Percentiles rank a stretch among this genome's conserved stretches.
phyloP scores from a whole-genome alignment of 1,140 invertebrate species.

The Drosophila mojavensis region DNA sequence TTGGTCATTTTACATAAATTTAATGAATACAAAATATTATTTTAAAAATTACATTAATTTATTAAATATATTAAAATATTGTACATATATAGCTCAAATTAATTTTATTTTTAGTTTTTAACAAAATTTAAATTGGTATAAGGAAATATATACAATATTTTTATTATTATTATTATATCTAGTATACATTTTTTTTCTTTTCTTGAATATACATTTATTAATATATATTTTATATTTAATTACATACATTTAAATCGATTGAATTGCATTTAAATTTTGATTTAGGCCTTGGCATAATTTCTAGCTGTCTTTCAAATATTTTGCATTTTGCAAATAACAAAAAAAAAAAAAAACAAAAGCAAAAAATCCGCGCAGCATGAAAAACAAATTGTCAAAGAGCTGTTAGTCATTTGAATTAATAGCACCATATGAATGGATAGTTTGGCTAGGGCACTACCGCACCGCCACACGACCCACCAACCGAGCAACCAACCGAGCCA shows the following conservation, averaged over 20 bases:
- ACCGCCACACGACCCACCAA: neutral
- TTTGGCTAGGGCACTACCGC: conserved; percentile 11
- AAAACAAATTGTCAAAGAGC: conserved; percentile 16
- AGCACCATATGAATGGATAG: conserved; percentile 26
- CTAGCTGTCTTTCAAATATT: conserved; percentile 12
- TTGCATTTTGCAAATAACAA: conserved; percentile 23
- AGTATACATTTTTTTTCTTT: too few species aligned
- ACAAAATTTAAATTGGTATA: too few species aligned
- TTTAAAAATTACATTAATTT: too few species aligned
- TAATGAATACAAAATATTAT: too few species aligned
- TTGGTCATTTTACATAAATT: too few species aligned
- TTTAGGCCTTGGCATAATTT: conserved; percentile 23
- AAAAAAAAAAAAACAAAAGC: neutral
- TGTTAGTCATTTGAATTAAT: conserved; percentile 68
- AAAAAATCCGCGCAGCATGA: neutral
- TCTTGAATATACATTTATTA: too few species aligned
- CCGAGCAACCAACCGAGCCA: too few species aligned
- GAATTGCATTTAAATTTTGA: neutral
- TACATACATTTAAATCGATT: conserved; percentile 22
- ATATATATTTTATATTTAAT: neutral
- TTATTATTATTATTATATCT: too few species aligned
- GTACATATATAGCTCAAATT: too few species aligned
- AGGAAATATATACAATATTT: too few species aligned
- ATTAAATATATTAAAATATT: too few species aligned
- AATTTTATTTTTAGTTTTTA: too few species aligned